phyloP scores from a whole-genome alignment of 2,888 invertebrate genomes.

The Mythimna ferrago region DNA sequence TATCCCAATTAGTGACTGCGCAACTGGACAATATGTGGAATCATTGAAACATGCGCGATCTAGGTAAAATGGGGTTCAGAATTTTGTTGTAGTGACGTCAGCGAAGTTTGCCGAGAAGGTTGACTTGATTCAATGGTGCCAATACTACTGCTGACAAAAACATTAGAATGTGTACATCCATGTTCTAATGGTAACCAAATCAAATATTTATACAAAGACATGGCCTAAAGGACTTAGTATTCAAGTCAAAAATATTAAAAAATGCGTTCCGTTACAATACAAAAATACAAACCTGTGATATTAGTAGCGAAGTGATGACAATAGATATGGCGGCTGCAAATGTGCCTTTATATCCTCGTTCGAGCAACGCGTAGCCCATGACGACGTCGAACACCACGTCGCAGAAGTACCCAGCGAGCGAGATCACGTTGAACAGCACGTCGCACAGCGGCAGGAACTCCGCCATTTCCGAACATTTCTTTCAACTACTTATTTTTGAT shows the following conservation, averaged over 20 bases:
- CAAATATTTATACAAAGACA: too few species aligned
- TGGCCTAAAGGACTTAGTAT: too few species aligned
- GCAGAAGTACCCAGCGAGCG: slow-evolving; percentile 97
- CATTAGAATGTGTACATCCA: too few species aligned
- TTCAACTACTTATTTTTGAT: slow-evolving; percentile 62
- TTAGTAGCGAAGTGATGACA: slow-evolving; percentile 93
- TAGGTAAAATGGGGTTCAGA: too few species aligned
- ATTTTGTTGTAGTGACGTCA: too few species aligned
- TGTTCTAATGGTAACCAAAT: too few species aligned
- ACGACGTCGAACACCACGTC: slow-evolving; percentile 97
- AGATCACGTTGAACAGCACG: slow-evolving; percentile 97
- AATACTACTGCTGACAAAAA: too few species aligned
- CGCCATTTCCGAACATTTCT: slow-evolving; percentile 90
- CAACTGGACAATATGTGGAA: too few species aligned
- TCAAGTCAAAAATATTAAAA: not conserved
- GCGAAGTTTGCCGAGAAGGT: too few species aligned
- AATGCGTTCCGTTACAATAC: not conserved
- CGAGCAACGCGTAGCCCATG: slow-evolving; percentile 95
- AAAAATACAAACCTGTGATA: slow-evolving; percentile 91
- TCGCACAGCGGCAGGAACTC: slow-evolving; percentile 98
- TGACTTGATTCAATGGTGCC: too few species aligned
- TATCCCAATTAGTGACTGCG: too few species aligned
- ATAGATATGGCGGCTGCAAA: slow-evolving; percentile 93
- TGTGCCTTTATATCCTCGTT: slow-evolving; percentile 92
- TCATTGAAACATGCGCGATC: too few species aligned